Percentiles rank a stretch among this genome's conserved stretches.
Conservation (phyloP, 2,888 invertebrate species). For the Cantharis rustica region DNA sequence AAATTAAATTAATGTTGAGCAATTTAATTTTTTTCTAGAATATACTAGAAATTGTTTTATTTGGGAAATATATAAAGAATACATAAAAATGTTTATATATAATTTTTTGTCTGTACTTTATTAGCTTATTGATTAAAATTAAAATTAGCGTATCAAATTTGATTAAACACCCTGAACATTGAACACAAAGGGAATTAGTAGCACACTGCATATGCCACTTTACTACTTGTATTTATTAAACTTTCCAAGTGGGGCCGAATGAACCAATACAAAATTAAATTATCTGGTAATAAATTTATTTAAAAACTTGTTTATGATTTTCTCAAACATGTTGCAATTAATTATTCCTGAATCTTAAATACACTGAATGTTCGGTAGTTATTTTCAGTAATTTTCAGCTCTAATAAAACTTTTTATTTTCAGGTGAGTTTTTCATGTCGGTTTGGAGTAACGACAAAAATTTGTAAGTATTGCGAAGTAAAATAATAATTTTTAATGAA, state of each 20-base stretch:
- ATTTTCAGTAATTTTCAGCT: no score
- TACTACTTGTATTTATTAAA: not conserved
- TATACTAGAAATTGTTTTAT: not conserved
- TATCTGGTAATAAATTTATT: not conserved
- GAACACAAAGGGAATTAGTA: not conserved
- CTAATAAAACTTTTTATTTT: not conserved
- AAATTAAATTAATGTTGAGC: not conserved
- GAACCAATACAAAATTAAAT: not conserved
- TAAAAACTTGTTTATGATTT: not conserved
- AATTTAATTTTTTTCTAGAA: not conserved
- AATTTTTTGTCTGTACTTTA: not conserved
- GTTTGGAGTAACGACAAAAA: not conserved
- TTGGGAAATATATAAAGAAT: no score
- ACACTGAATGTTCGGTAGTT: no score
- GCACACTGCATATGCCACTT: not conserved
- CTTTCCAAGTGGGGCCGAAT: not conserved
- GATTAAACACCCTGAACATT: not conserved
- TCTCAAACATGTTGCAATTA: not conserved
- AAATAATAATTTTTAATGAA: not conserved
- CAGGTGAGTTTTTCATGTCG: not conserved
- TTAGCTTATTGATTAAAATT: not conserved
- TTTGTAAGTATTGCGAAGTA: not conserved
- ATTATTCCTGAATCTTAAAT: not conserved
- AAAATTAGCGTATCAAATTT: not conserved
- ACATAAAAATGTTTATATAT: not conserved